Conservation (phyloP, 92 coral and sea anemone genomes). For the Porites lobata region DNA sequence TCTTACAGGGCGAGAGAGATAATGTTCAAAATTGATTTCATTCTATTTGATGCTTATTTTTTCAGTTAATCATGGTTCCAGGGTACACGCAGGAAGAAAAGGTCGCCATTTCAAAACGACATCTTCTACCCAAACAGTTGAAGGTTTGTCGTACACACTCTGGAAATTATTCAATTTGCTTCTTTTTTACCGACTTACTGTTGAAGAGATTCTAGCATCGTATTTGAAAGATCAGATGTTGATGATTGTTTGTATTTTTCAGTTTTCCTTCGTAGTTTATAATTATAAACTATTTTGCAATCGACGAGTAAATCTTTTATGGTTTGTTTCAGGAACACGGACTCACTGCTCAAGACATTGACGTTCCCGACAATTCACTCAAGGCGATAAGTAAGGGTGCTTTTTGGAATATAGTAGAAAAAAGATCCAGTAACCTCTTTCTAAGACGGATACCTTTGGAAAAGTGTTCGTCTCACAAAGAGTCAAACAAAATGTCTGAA, state of each 20-base stretch:
- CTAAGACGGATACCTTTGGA: too few relatives aligned
- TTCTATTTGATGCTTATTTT: neutral
- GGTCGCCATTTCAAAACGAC: conserved; percentile 82
- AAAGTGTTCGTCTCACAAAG: too few relatives aligned
- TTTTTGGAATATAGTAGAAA: neutral
- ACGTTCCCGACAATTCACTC: conserved; percentile 56
- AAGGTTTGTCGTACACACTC: conserved; percentile 50
- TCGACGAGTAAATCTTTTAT: too few relatives aligned
- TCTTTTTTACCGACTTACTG: too few relatives aligned
- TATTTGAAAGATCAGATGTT: too few relatives aligned
- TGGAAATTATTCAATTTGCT: neutral
- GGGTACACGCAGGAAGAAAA: conserved; percentile 93
- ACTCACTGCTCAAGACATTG: conserved; percentile 50
- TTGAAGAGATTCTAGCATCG: too few relatives aligned
- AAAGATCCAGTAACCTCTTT: neutral
- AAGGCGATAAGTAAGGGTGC: conserved; percentile 72
- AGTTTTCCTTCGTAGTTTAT: too few relatives aligned
- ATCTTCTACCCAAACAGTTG: conserved; percentile 89
- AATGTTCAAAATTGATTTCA: neutral
- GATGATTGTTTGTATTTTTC: too few relatives aligned
- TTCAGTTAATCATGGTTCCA: conserved; percentile 86
- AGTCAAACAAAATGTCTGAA: too few relatives aligned
- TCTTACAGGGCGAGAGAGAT: too few relatives aligned
- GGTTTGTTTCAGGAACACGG: conserved; percentile 75
- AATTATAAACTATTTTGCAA: too few relatives aligned